Percentiles rank a stretch among this genome's conserved stretches.
Conservation (phyloP, 2,113 vertebrate genomes). For the Lipophrys pholis region DNA sequence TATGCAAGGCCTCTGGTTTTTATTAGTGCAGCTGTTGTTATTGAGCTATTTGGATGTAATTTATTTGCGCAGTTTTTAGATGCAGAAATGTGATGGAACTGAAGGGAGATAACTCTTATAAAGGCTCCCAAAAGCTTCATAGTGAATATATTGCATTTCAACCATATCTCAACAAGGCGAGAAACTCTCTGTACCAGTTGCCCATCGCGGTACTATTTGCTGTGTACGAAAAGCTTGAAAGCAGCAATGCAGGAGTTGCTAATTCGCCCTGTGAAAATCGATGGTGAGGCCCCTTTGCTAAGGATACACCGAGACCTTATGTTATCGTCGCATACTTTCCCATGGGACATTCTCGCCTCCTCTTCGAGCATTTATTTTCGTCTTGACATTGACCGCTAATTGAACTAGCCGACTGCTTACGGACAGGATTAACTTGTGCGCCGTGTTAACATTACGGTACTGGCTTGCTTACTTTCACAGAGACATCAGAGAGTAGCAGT, state of each 20-base stretch:
- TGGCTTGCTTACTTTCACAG: conserved; percentile 28
- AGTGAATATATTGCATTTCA: too few relatives aligned
- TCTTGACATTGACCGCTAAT: conserved; percentile 51
- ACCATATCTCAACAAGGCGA: too few relatives aligned
- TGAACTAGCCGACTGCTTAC: conserved; percentile 70
- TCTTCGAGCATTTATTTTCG: conserved; percentile 49
- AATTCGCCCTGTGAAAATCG: neutral
- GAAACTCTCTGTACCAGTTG: too few relatives aligned
- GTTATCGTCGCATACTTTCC: conserved; percentile 42
- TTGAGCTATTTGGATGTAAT: neutral
- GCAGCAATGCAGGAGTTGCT: neutral
- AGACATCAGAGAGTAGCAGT: conserved; percentile 38
- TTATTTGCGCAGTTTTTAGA: neutral
- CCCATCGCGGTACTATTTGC: too few relatives aligned
- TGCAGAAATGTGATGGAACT: neutral
- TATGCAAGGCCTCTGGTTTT: neutral
- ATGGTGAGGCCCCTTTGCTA: neutral
- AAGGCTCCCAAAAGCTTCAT: too few relatives aligned
- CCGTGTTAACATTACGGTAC: conserved; percentile 48
- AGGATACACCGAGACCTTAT: neutral
- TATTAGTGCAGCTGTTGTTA: neutral
- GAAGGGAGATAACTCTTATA: too few relatives aligned
- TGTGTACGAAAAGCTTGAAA: neutral
- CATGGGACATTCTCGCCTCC: conserved; percentile 34
- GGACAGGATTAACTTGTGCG: conserved; percentile 61